Percentiles rank a stretch among this genome's conserved stretches.
Conservation (phyloP, 2,888 invertebrate species). For the Meghimatium bilineatum region DNA sequence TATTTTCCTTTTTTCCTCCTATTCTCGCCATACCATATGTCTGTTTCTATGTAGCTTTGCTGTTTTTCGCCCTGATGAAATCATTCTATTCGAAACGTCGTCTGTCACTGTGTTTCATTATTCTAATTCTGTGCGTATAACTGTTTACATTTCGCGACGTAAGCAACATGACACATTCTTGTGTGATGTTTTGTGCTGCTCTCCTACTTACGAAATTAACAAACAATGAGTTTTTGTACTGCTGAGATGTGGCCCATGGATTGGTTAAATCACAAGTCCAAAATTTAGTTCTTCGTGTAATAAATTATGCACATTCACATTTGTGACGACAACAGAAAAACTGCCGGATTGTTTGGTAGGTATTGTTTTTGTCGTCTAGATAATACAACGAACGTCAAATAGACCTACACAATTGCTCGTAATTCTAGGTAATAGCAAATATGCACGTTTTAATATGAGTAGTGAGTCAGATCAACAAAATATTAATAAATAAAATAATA, state of each 20-base stretch:
- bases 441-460: too few species aligned
- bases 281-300: background rate
- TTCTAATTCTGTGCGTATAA: too few species aligned
- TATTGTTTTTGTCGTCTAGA: background rate
- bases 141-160: too few species aligned
- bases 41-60: too few species aligned
- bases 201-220: background rate
- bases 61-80: too few species aligned
- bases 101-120: too few species aligned
- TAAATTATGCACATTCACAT: constrained; percentile 17
- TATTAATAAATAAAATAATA: too few species aligned
- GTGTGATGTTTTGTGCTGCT: background rate
- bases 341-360: background rate
- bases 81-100: too few species aligned
- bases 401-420: background rate
- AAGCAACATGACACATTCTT: background rate
- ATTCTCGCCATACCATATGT: too few species aligned
- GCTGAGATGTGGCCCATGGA: background rate
- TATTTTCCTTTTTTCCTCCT: too few species aligned
- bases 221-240: background rate
- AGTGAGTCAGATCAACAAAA: too few species aligned
- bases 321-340: constrained; percentile 3
- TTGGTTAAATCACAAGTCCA: constrained; percentile 6
- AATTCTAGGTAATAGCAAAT: too few species aligned
- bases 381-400: background rate